A percentile compares a stretch with the other conserved stretches of the same genome.
Conservation (phyloP, 2,113 vertebrate species). For the Pedionomus torquatus region DNA sequence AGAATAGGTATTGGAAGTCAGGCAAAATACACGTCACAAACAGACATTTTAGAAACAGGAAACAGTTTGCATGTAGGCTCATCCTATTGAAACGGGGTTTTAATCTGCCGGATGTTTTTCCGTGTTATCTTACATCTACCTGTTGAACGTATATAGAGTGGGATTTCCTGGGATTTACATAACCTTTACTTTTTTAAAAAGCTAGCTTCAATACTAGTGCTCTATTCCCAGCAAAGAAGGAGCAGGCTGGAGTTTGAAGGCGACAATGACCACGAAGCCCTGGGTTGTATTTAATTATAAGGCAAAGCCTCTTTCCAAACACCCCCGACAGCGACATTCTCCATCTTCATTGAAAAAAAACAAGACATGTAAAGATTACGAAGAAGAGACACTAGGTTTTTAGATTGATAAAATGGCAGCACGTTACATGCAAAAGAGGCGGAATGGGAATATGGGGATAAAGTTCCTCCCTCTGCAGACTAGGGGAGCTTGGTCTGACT, state of each 20-base stretch:
- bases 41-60: not conserved
- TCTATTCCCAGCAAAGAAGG: not conserved
- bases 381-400: not conserved
- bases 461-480: not conserved
- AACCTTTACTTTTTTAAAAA: not conserved
- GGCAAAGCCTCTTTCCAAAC: not conserved
- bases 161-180: conserved; percentile 42
- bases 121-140: not conserved
- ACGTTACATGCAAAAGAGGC: not conserved
- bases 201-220: not conserved
- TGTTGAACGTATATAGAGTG: conserved; percentile 30
- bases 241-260: not conserved
- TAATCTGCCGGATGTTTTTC: not conserved
- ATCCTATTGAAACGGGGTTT: not conserved
- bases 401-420: too few relatives aligned
- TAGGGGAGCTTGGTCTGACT: not conserved
- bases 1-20: not conserved
- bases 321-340: not conserved
- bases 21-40: not conserved
- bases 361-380: accelerated
- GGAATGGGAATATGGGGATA: not conserved
- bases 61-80: not conserved
- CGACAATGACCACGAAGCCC: not conserved
- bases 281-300: not conserved
- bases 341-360: not conserved